Conservation (phyloP, 2,113 vertebrate species). For the Mesocricetus auratus region DNA sequence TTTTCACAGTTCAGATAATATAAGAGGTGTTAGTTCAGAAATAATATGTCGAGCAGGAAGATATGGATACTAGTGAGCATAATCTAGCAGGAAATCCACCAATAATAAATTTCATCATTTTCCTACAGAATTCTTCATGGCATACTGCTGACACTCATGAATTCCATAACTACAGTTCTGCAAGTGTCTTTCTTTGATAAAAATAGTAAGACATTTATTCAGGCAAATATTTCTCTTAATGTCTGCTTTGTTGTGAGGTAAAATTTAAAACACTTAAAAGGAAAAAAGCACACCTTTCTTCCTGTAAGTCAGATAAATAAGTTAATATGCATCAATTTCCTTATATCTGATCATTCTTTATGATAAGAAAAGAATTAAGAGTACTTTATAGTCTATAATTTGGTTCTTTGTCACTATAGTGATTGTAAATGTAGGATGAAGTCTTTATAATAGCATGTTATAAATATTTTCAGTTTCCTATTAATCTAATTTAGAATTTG, state of each 20-base stretch:
- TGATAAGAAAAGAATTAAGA: constrained; percentile 51
- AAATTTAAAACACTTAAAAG: constrained; percentile 35
- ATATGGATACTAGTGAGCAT: background rate
- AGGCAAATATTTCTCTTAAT: background rate
- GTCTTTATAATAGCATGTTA: constrained; percentile 66
- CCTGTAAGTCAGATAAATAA: background rate
- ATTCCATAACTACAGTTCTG: background rate
- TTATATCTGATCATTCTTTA: constrained; percentile 4
- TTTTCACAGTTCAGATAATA: background rate
- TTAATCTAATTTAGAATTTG: constrained; percentile 72
- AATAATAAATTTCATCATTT: constrained; percentile 2
- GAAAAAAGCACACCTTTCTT: background rate
- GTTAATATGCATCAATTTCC: constrained; percentile 2
- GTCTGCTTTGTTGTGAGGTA: background rate
- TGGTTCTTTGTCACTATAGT: constrained; percentile 51
- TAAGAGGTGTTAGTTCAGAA: background rate
- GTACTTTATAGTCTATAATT: constrained; percentile 51
- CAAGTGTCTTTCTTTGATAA: background rate
- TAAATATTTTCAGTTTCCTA: constrained; percentile 73
- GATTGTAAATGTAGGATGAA: constrained; percentile 60
- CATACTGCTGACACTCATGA: background rate
- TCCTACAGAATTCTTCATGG: background rate
- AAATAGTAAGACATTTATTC: background rate
- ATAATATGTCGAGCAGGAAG: background rate
- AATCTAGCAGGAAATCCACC: background rate